Base-by-base conservation (phyloP, 2,888 invertebrate genomes). In the Brenthis hecate region DNA sequence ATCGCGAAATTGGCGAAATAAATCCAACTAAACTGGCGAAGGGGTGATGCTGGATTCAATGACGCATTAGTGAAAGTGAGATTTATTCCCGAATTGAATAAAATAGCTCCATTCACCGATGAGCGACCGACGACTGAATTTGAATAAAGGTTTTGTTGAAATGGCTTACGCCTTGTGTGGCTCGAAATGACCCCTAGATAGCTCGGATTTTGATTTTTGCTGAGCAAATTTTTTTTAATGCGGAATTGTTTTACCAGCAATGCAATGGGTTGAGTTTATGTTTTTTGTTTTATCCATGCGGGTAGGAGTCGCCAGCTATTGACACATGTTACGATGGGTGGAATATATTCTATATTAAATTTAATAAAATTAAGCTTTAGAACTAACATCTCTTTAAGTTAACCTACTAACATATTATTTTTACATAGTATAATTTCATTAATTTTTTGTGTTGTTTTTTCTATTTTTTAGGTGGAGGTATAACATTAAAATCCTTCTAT, bases 21-120 rank as follows among this genome's bases (percentile, higher is more conserved):
- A 71, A 71, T 71, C 51, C 60, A 56, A 66, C 57, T 62, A 50
- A 63, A 69, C 66, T 66, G 56, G 47, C 71, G 56, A 64, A 66
- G 66, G 69, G 66, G 66, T 72, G 65, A 68, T 56, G 61, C 67
- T 60, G 69, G 72, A 74, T 74, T 71, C 71, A 71, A 73, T 73
- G 70, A 73, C 70, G 72, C 75, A 73, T 75, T 75, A 75, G 73
- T 66, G 73, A 74, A 73, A 76, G 72, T 76, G 72, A 75, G 72
- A 77, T 77, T 78, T 78, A 78, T 77, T 75, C 72, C 56, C 70
- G 66, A 75, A 75, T 74, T 70, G 75, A 77, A 78, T 76, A 75
- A 76, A 74, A 77, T 74, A 77, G 71, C 74, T 68, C 74, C 69
- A 74, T 76, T 75, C 74, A 73, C 66, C 72, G 72, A 70, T 67